Conservation (phyloP, 2,888 invertebrate genomes). For the Microchrysa polita region DNA sequence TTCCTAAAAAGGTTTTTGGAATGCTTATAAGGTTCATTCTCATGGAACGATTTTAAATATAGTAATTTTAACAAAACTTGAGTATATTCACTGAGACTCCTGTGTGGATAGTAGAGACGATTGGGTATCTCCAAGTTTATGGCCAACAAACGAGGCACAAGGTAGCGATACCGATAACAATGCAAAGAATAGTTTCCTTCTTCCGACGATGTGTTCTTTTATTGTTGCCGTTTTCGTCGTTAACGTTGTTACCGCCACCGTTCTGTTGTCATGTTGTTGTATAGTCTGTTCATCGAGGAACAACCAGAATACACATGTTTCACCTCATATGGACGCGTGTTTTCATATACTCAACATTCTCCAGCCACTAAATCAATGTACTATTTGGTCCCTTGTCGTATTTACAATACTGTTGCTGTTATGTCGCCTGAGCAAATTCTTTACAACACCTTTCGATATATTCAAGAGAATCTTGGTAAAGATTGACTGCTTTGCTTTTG, state of each 20-base stretch:
- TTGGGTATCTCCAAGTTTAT: conserved; percentile 7
- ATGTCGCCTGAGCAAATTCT: conserved; percentile 18
- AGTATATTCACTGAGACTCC: neutral
- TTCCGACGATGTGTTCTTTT: conserved; percentile 14
- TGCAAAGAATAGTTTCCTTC: conserved; percentile 8
- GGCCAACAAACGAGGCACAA: conserved; percentile 21
- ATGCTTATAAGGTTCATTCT: conserved; percentile 12
- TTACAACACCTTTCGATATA: conserved; percentile 27
- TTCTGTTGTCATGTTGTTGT: too few relatives aligned
- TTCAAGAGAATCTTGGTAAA: neutral
- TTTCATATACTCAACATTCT: conserved; percentile 52
- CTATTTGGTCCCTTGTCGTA: conserved; percentile 55
- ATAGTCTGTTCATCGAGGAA: conserved; percentile 45
- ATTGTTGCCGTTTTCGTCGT: conserved; percentile 12
- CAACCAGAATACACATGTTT: conserved; percentile 53
- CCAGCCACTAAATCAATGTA: conserved; percentile 54
- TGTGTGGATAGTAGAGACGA: conserved; percentile 7
- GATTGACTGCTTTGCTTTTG: neutral
- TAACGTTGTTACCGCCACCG: conserved; percentile 2
- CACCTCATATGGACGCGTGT: conserved; percentile 52
- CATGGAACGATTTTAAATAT: conserved; percentile 38
- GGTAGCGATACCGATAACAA: conserved; percentile 46
- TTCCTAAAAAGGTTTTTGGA: neutral
- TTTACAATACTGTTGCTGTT: conserved; percentile 49
- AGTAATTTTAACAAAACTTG: conserved; percentile 45